Evolutionary conservation across 2,797 vertebrate genomes (phyloP).

Genomic region (Lutra lutra): DNA sequence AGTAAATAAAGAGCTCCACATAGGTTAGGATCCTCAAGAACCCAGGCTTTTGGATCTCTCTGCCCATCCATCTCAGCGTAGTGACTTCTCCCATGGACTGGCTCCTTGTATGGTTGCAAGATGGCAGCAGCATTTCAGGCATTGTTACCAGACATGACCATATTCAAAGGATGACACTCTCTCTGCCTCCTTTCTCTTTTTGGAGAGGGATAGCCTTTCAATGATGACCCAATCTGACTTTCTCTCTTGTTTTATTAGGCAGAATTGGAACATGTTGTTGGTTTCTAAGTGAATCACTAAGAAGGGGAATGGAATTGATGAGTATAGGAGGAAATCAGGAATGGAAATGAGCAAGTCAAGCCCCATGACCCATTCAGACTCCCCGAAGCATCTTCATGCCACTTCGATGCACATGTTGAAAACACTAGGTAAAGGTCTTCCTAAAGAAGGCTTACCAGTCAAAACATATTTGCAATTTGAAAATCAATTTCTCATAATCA

Average conservation of each 20-base stretch:
- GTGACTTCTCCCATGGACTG: accelerated
- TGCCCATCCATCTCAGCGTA: not conserved
- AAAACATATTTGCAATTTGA: not conserved
- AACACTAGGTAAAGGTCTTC: not conserved
- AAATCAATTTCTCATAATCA: not conserved
- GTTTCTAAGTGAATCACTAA: not conserved
- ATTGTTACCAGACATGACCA: not conserved
- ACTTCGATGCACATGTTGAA: not conserved
- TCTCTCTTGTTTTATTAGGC: not conserved
- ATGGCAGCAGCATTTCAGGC: not conserved
- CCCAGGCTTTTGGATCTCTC: not conserved
- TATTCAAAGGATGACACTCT: not conserved
- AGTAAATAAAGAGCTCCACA: not conserved
- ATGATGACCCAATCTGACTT: not conserved
- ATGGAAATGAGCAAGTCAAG: not conserved
- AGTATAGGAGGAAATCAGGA: not conserved
- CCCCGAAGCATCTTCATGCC: not conserved
- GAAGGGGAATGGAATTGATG: not conserved
- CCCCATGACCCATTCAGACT: not conserved
- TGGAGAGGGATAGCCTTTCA: not conserved
- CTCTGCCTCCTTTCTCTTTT: not conserved
- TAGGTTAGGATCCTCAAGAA: not conserved
- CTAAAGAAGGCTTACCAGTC: not conserved
- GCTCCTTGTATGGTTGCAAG: not conserved
- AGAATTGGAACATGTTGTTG: not conserved